Conservation (phyloP, 2,113 vertebrate species). For the Phycodurus eques region DNA sequence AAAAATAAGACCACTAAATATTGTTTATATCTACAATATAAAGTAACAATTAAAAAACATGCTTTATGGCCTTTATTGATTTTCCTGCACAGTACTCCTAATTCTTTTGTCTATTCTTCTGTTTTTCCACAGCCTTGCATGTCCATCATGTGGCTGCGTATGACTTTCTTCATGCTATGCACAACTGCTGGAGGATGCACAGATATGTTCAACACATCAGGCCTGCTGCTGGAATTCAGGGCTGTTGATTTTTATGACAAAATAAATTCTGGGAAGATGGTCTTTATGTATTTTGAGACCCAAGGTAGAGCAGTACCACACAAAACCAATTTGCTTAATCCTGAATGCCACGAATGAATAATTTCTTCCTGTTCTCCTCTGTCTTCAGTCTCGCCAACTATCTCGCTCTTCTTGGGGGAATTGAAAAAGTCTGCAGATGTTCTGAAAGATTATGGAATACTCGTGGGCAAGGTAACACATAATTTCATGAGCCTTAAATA, state of each 20-base stretch:
- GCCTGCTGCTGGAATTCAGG: slow-evolving; percentile 54
- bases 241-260: slow-evolving; percentile 56
- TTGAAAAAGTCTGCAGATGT: slow-evolving; percentile 78
- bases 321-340: background rate
- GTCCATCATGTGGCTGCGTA: slow-evolving; percentile 37
- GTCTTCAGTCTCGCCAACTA: slow-evolving; percentile 74
- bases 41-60: background rate
- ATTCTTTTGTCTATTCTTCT: background rate
- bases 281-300: slow-evolving; percentile 73
- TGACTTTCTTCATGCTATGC: slow-evolving; percentile 49
- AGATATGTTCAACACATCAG: slow-evolving; percentile 43
- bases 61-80: background rate
- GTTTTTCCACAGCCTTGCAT: background rate
- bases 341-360: background rate
- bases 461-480: slow-evolving; percentile 82
- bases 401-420: slow-evolving; percentile 82
- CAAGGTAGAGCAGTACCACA: slow-evolving; percentile 46
- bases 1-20: background rate
- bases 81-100: background rate
- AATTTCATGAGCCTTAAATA: background rate
- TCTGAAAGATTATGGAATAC: slow-evolving; percentile 87
- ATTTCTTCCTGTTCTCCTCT: background rate
- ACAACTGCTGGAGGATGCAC: slow-evolving; percentile 25
- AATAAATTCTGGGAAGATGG: slow-evolving; percentile 64
- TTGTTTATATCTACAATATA: background rate